Percentiles rank a stretch among this genome's conserved stretches.
Evolutionary conservation across 2,888 invertebrate species (phyloP).

Genomic region (Syrphus vitripennis): DNA sequence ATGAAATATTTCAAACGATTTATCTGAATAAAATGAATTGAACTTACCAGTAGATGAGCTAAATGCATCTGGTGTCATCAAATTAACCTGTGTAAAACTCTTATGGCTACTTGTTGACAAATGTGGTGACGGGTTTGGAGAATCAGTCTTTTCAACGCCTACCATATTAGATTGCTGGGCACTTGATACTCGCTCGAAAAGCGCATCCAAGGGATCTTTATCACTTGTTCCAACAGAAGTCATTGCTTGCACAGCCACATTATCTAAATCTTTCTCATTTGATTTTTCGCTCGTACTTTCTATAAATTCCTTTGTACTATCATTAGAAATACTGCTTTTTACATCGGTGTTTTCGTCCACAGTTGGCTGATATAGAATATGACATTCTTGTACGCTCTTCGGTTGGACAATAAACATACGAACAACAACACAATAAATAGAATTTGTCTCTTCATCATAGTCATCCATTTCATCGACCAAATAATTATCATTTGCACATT

Average conservation of each 20-base stretch:
- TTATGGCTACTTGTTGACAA: slow-evolving; percentile 71
- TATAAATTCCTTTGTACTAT: slow-evolving; percentile 53
- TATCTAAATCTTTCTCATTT: slow-evolving; percentile 65
- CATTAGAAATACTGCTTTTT: slow-evolving; percentile 74
- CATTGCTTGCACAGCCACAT: slow-evolving; percentile 38
- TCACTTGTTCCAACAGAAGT: slow-evolving; percentile 66
- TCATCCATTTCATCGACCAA: slow-evolving; percentile 84
- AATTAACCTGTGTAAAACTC: slow-evolving; percentile 83
- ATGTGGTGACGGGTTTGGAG: slow-evolving; percentile 76
- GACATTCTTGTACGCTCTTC: slow-evolving; percentile 93
- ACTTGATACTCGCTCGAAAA: slow-evolving; percentile 73
- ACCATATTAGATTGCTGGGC: slow-evolving; percentile 73
- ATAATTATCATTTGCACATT: slow-evolving; percentile 81
- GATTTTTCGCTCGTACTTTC: slow-evolving; percentile 70
- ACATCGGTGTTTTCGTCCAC: slow-evolving; percentile 76
- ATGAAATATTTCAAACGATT: too few relatives aligned
- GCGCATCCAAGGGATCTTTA: slow-evolving; percentile 74
- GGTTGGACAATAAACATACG: slow-evolving; percentile 91
- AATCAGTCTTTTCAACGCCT: slow-evolving; percentile 73
- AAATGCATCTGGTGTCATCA: slow-evolving; percentile 95
- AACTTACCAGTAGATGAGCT: slow-evolving; percentile 82
- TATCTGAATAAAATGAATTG: background rate
- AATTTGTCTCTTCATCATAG: slow-evolving; percentile 83
- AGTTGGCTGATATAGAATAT: slow-evolving; percentile 85
- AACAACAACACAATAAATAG: slow-evolving; percentile 82